Conservation (phyloP, 2,888 invertebrate species). For the Hirtodrosophila trivittata region DNA sequence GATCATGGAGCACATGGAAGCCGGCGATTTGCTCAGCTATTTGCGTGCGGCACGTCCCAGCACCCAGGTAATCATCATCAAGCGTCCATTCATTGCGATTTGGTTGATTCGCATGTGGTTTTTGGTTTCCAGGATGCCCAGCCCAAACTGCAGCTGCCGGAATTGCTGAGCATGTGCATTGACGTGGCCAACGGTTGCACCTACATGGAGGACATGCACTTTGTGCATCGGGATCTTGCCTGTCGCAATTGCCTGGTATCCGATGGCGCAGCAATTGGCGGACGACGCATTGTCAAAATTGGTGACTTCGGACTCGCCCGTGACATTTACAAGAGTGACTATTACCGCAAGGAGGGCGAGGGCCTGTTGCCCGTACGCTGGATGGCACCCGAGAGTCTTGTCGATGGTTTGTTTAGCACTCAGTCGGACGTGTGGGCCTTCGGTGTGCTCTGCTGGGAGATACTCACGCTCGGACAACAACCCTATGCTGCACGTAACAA, state of each 20-base stretch:
- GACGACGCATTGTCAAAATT: constrained; percentile 87
- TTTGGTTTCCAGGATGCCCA: constrained; percentile 85
- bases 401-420: constrained; percentile 97
- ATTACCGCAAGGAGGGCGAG: constrained; percentile 97
- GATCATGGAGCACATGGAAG: constrained; percentile 98
- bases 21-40: constrained; percentile 96
- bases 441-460: constrained; percentile 98
- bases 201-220: constrained; percentile 98
- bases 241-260: constrained; percentile 98
- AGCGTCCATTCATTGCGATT: too few species aligned
- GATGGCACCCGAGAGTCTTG: constrained; percentile 99
- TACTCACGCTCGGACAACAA: constrained; percentile 97
- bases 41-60: constrained; percentile 91
- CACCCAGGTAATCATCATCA: constrained; percentile 85
- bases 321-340: constrained; percentile 98
- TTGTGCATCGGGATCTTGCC: constrained; percentile 98
- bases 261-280: constrained; percentile 77
- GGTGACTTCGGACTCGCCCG: constrained; percentile 98
- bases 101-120: too few species aligned
- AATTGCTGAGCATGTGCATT: constrained; percentile 95
- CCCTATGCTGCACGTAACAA: constrained; percentile 98
- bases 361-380: constrained; percentile 96
- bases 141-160: constrained; percentile 90
- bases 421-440: constrained; percentile 99
- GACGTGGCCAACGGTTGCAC: constrained; percentile 98